Percentiles rank a stretch among this genome's conserved stretches.
Evolutionary conservation across 2,113 vertebrate species (phyloP).

Genomic region (Marcusenius ussheri): DNA sequence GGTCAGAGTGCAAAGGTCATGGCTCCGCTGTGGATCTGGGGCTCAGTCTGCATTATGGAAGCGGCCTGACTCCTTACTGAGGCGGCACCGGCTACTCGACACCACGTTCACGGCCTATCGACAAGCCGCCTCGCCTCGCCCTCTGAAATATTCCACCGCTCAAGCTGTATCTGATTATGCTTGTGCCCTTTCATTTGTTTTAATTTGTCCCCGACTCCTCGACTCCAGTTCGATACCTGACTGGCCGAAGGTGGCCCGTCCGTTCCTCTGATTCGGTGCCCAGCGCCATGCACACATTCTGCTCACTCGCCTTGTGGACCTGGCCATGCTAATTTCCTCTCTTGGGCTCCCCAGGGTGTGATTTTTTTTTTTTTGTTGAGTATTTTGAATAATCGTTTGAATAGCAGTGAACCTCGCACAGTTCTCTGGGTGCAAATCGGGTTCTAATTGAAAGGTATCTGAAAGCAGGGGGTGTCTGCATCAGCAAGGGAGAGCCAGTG

Average conservation of each 20-base stretch:
- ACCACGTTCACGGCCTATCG: not conserved
- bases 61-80: not conserved
- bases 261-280: not conserved
- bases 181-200: not conserved
- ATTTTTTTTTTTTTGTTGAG: not conserved
- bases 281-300: not conserved
- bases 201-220: not conserved
- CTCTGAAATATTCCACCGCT: not conserved
- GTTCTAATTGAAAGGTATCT: not conserved
- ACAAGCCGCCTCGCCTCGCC: not conserved
- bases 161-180: not conserved
- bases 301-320: not conserved
- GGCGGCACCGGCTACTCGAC: not conserved
- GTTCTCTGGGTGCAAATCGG: not conserved
- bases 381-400: not conserved
- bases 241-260: not conserved
- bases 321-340: not conserved
- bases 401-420: not conserved
- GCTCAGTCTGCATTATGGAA: not conserved
- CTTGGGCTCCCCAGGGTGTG: not conserved
- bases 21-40: not conserved
- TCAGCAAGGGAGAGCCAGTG: not conserved
- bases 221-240: not conserved
- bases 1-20: not conserved
- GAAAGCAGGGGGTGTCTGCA: not conserved